These are phyloP conservation scores for Sorex fumeus DNA, from an alignment of 2,113 vertebrate genomes.

Conservation along the genomic window DNA sequence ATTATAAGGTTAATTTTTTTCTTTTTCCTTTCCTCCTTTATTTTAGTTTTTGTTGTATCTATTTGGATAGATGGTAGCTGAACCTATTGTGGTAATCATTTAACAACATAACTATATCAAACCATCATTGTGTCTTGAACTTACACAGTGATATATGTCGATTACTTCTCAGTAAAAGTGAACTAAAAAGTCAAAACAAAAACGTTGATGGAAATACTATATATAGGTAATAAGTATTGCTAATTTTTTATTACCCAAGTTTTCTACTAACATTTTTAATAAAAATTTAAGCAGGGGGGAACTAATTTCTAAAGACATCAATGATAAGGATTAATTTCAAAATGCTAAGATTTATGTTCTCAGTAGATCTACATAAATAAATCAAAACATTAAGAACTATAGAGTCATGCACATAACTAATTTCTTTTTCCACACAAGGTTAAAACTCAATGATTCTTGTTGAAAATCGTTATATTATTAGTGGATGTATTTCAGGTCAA, in stretches of 20 bases:
- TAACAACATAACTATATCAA: background rate
- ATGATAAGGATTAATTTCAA: background rate
- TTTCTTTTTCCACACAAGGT: background rate
- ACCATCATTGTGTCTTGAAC: background rate
- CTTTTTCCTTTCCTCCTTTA: background rate
- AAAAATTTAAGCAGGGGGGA: too few relatives aligned
- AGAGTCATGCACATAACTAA: background rate
- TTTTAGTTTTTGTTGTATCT: background rate
- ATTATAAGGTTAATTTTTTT: background rate
- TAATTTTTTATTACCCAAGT: background rate
- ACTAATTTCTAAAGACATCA: too few relatives aligned
- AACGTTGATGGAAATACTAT: constrained; percentile 7
- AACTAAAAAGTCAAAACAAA: background rate
- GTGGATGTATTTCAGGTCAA: constrained; percentile 5
- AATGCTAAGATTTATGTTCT: constrained; percentile 30
- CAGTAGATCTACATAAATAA: background rate
- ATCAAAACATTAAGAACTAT: background rate
- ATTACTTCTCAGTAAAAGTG: background rate
- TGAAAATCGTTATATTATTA: constrained; percentile 33
- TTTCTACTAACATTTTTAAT: background rate
- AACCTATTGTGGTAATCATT: background rate
- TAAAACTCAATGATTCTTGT: constrained; percentile 27
- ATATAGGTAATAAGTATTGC: background rate
- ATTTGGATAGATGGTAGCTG: background rate
- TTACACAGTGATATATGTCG: background rate